Base-by-base conservation (phyloP, 2,113 vertebrate species). In the Myiagra hebetior region DNA sequence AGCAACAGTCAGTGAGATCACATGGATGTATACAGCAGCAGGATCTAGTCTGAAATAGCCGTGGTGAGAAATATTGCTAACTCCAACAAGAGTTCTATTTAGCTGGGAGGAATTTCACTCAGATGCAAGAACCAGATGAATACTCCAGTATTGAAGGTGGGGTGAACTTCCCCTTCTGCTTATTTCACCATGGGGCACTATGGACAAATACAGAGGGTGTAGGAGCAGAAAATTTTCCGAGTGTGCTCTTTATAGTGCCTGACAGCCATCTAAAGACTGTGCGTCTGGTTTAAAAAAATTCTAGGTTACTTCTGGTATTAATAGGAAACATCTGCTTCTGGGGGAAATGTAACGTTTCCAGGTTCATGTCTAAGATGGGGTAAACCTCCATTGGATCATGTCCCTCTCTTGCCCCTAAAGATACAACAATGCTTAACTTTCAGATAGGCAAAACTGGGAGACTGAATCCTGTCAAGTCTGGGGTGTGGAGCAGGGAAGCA, bases 71-170 rank as follows among this genome's bases (percentile, higher is more conserved):
- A 91, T 26, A 63, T 15, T 47, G 41, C 17, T 47, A 87, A 11
- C 10, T 63, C 20, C 19, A 69, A 5, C 23, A 65, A 27, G 15
- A 46, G 7, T 22, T 49, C 46, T 31, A 15, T 14, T 50, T 12
- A 50, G 15, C 16, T 46, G n/a, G 42, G 35, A 57, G 24, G 30
- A 86, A 35, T 82, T 82, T 70, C 2, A 0, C 37, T 50, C 19
- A 17, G 21, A 15, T 7, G 20, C 11, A 63, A 39, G 23, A 13
- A 28, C 1, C 2, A 1, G 2, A 21, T n/a, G n/a, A n/a, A n/a
- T n/a, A 24, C 13, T 46, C 22, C 30, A 39, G 39, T 31, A 63
- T 0, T 67, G 46, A 46, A 46, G 31, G 22, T 21, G 12, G 42
- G 15, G 13, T 41, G 64, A 68, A 20, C 7, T 77, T 52, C 19